A percentile compares a stretch with the other conserved stretches of the same genome.
Evolutionary conservation across 2,113 vertebrate genomes (phyloP).

Genomic region (Serinus canaria): DNA sequence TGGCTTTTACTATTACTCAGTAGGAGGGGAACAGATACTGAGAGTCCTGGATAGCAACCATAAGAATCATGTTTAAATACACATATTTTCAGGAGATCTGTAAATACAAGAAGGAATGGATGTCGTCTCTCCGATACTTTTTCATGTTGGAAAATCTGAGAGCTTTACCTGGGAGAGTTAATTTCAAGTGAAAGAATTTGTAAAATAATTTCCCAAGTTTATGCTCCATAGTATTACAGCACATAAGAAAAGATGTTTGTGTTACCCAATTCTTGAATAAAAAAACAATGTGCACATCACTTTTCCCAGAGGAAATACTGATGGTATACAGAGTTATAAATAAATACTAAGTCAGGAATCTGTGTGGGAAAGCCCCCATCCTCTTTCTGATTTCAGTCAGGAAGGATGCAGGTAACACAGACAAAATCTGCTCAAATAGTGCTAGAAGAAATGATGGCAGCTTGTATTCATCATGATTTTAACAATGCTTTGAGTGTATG

Average conservation of each 20-base stretch:
- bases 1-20: constrained; percentile 58
- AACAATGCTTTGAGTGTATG: neutral
- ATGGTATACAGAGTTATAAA: constrained; percentile 33
- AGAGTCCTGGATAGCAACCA: constrained; percentile 40
- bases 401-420: neutral
- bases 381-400: neutral
- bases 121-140: neutral
- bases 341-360: constrained; percentile 43
- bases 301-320: constrained; percentile 53
- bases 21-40: constrained; percentile 51
- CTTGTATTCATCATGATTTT: neutral
- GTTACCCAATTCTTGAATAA: neutral
- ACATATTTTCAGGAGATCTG: constrained; percentile 29
- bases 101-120: neutral
- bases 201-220: neutral
- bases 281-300: neutral
- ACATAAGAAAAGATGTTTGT: neutral
- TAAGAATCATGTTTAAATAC: constrained; percentile 33
- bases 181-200: constrained; percentile 9
- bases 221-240: neutral
- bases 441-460: neutral
- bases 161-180: constrained; percentile 18
- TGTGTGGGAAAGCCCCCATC: constrained; percentile 43
- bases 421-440: neutral
- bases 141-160: neutral